Evolutionary conservation across 2,797 vertebrate species (phyloP).

Genomic region (Falco peregrinus): DNA sequence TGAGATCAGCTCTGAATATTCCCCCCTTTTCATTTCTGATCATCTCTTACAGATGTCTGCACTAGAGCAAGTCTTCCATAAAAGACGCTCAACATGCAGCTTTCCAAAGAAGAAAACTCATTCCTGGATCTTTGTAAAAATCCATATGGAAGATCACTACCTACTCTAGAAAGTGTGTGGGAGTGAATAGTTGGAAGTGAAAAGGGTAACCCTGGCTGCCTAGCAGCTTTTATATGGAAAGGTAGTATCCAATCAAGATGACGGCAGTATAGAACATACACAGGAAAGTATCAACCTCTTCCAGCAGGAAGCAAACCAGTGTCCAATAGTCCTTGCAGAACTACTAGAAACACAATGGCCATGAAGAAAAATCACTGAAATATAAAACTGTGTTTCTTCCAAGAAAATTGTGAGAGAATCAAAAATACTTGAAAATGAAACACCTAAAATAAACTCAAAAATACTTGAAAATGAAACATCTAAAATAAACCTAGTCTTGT

Average conservation of each 20-base stretch:
- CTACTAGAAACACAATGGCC: background rate
- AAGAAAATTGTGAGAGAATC: background rate
- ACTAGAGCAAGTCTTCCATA: background rate
- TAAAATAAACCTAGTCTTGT: background rate
- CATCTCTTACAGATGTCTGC: background rate
- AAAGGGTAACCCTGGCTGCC: background rate
- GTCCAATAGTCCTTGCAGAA: background rate
- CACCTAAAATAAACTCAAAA: background rate
- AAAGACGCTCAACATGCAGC: background rate
- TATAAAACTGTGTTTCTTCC: background rate
- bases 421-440: background rate
- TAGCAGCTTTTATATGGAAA: fast-evolving
- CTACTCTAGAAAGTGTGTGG: background rate
- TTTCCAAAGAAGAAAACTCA: background rate
- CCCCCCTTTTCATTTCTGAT: background rate
- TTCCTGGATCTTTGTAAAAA: background rate
- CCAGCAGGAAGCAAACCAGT: background rate
- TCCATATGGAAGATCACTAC: background rate
- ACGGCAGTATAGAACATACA: background rate
- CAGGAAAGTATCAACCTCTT: background rate
- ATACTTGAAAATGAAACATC: background rate
- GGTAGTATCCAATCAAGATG: background rate
- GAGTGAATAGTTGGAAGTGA: background rate
- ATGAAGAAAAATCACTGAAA: background rate
- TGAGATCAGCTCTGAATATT: background rate